phyloP scores from a whole-genome alignment of 2,888 invertebrate species.

The Pseudoips prasinana region DNA sequence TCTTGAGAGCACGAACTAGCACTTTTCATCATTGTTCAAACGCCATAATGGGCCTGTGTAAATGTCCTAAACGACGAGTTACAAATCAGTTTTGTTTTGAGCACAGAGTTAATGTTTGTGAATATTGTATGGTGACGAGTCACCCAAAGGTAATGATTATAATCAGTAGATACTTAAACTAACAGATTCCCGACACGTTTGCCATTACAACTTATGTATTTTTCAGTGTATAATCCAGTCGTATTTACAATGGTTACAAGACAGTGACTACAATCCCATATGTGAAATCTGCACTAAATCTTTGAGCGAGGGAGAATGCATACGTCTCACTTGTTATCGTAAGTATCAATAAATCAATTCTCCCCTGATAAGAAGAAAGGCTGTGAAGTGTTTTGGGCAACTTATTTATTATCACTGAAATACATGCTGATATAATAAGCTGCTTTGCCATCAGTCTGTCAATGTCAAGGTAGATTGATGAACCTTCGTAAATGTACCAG shows the following conservation, averaged over 20 bases:
- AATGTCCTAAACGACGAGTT: slow-evolving; percentile 97
- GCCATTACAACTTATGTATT: no score
- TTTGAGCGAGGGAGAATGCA: slow-evolving; percentile 91
- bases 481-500: no score
- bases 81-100: slow-evolving; percentile 99
- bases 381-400: no score
- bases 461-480: no score
- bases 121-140: slow-evolving; percentile 98
- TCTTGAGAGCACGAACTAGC: no score
- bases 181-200: no score
- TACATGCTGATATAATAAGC: no score
- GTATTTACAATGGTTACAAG: slow-evolving; percentile 98
- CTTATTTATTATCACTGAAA: no score
- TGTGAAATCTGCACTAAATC: slow-evolving; percentile 94
- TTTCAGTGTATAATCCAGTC: slow-evolving; percentile 98
- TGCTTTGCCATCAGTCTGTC: no score
- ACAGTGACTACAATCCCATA: slow-evolving; percentile 97
- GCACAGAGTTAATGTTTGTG: slow-evolving; percentile 99
- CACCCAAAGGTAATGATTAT: slow-evolving; percentile 94
- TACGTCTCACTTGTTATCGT: slow-evolving; percentile 96
- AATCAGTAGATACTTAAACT: slow-evolving; percentile 13
- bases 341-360: slow-evolving; percentile 73
- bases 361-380: no score
- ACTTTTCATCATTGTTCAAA: slow-evolving; percentile 4
- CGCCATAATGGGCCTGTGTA: slow-evolving; percentile 95